A percentile compares a stretch with the other conserved stretches of the same genome.
These are phyloP conservation scores for Nephila pilipes DNA, from an alignment of 1,140 invertebrate species.

Conservation along the genomic window DNA sequence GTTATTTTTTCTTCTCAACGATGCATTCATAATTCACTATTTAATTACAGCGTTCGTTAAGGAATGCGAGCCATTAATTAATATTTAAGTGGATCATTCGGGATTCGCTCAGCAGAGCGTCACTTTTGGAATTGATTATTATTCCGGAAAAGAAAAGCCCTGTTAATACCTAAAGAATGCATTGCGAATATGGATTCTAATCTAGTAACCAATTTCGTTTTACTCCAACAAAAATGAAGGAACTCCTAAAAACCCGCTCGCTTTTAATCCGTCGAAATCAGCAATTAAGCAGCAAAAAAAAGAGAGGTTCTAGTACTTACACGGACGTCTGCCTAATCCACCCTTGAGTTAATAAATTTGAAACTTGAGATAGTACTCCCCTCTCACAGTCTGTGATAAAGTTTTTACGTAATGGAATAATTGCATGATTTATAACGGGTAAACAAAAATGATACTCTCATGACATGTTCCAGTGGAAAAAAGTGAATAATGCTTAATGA, in stretches of 20 bases:
- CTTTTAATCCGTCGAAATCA: slow-evolving; percentile 60
- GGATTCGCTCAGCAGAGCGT: slow-evolving; percentile 51
- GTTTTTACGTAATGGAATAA: slow-evolving; percentile 61
- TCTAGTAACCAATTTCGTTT: slow-evolving; percentile 51
- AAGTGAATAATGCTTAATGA: slow-evolving; percentile 36
- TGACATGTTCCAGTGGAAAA: background rate
- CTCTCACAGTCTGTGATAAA: background rate
- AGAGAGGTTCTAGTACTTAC: background rate
- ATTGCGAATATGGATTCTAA: slow-evolving; percentile 66
- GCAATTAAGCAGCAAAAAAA: slow-evolving; percentile 64
- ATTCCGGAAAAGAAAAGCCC: slow-evolving; percentile 50
- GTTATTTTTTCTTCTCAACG: slow-evolving; percentile 39
- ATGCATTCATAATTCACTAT: slow-evolving; percentile 72
- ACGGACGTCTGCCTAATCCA: slow-evolving; percentile 48
- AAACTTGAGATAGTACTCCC: slow-evolving; percentile 14
- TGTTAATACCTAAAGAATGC: slow-evolving; percentile 63
- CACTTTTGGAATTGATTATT: slow-evolving; percentile 69
- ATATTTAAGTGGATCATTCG: slow-evolving; percentile 73
- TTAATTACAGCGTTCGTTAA: slow-evolving; percentile 72
- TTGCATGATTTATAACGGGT: slow-evolving; percentile 62
- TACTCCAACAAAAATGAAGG: slow-evolving; percentile 38
- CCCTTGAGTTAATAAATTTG: slow-evolving; percentile 50
- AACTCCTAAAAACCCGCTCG: slow-evolving; percentile 24
- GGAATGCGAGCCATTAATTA: slow-evolving; percentile 71
- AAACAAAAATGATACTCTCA: slow-evolving; percentile 55